Base-by-base conservation (phyloP, 2,888 invertebrate species). In the Archaeoteleia sp. region DNA sequence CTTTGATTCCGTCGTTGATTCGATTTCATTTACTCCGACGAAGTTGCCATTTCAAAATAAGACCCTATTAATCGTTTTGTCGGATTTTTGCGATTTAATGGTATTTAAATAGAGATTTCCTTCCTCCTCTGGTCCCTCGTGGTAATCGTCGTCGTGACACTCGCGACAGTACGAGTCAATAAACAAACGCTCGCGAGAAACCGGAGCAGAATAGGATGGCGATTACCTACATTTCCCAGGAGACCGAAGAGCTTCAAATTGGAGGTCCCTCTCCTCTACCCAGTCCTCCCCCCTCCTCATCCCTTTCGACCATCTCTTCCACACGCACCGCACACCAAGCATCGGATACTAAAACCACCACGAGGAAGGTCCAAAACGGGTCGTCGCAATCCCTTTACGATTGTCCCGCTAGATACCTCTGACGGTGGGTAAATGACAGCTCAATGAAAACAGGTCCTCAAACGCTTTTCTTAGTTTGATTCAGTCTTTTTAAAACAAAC, bases 141-240 rank as follows among this genome's bases (percentile, higher is more conserved):
- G 62, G n/a, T 58, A 63, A 58, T 69, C 62, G 57, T 30, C 62
- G 57, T 30, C 62, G 61, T 62, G 67, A 73, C 67, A 60, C 62
- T 67, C 63, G 58, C 55, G 45, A 61, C n/a, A n/a, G n/a, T n/a
- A n/a, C 49, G 43, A 45, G 45, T 65, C 69, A 58, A 76, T 71
- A 76, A 76, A 76, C 74, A 74, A 76, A 72, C 72, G 65, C 51
- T 62, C 62, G 71, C 62, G 74, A 76, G 78, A 76, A 78, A 70
- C 66, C 72, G 61, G 71, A 67, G 73, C 68, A 74, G 78, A 79
- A 78, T 74, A 74, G 80, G 73, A 80, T 67, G 72, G 67, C 82
- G 83, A 84, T 84, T 84, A 84, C 79, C 78, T 78, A 79, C 84
- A 84, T 84, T 84, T 84, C 84, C 84, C 83, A 55, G 34, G 83